Evolutionary conservation across 1,140 invertebrate species (phyloP).

Genomic region (Heterodera schachtii): DNA sequence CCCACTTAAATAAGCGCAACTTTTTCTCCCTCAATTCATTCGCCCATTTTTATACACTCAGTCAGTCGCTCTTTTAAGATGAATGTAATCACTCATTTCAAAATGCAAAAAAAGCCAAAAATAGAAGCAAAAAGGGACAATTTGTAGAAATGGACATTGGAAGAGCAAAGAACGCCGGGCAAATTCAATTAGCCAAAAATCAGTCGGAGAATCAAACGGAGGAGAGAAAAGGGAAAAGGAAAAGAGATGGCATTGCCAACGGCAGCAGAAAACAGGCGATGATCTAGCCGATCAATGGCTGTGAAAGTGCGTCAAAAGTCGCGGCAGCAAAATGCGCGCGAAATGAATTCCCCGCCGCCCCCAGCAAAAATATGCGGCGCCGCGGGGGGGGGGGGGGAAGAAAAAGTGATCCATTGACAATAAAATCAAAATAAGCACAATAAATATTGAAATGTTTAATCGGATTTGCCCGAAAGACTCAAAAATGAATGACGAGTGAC

Average conservation of each 20-base stretch:
- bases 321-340: no score
- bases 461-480: background rate
- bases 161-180: background rate
- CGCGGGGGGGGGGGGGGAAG: background rate
- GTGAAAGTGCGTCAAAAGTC: no score
- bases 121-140: background rate
- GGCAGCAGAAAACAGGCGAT: no score
- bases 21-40: background rate
- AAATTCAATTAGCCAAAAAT: background rate
- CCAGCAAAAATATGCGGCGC: no score
- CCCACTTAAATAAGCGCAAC: background rate
- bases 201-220: background rate
- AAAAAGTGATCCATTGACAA: background rate
- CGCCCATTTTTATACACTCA: no score
- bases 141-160: background rate
- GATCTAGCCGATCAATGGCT: no score
- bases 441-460: background rate
- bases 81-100: no score
- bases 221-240: no score
- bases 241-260: no score
- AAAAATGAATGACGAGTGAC: background rate
- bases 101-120: background rate
- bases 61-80: no score
- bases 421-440: background rate
- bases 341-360: no score